Evolutionary conservation across 2,888 invertebrate genomes (phyloP).

Genomic region (Disparrhopalites patrizii): DNA sequence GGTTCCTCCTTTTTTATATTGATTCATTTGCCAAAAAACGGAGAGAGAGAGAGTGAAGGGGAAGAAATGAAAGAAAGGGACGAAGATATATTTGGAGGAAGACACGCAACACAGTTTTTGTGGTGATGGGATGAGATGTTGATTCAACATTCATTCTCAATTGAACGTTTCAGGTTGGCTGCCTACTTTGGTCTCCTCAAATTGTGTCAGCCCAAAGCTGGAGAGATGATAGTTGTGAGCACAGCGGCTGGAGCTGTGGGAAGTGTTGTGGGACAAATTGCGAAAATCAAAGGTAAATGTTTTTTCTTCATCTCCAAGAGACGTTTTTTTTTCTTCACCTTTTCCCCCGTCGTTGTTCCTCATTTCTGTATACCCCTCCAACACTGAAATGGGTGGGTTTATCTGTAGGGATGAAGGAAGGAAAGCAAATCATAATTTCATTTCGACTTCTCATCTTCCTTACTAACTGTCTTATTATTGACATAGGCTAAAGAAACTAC

Average conservation of each 20-base stretch:
- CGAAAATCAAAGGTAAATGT: conserved; percentile 65
- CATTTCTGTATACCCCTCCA: no score
- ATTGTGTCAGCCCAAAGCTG: conserved; percentile 65
- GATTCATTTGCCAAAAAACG: background rate
- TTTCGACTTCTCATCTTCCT: no score
- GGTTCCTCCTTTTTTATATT: conserved; percentile 4
- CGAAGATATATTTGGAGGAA: background rate
- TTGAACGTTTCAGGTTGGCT: conserved; percentile 57
- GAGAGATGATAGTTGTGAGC: conserved; percentile 67
- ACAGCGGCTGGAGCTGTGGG: conserved; percentile 74
- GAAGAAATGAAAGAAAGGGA: background rate
- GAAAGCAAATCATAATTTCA: no score
- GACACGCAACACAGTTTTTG: background rate
- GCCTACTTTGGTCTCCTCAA: conserved; percentile 73
- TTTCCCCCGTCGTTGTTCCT: no score
- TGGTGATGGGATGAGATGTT: conserved; percentile 7
- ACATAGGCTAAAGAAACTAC: no score
- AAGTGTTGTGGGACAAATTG: conserved; percentile 71
- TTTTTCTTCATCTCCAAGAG: no score
- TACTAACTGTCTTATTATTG: no score
- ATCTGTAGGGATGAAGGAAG: no score
- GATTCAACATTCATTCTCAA: conserved; percentile 18
- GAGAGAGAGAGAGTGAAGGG: background rate
- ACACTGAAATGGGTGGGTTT: no score
- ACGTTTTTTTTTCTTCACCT: no score